Conservation (phyloP, 2,888 invertebrate genomes). For the Carterocephalus palaemon region DNA sequence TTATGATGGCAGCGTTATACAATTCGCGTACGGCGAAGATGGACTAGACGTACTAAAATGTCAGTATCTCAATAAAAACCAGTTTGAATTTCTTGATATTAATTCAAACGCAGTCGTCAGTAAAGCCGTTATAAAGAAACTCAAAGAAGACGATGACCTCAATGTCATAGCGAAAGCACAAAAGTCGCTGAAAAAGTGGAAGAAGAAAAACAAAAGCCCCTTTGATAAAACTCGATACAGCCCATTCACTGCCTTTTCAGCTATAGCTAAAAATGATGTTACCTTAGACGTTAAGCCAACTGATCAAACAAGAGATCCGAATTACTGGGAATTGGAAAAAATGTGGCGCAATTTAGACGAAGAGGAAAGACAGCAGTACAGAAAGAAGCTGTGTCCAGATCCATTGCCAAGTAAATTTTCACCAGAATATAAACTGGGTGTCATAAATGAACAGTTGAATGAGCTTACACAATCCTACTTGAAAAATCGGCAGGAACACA, state of each 20-base stretch:
- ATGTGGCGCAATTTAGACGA: slow-evolving; percentile 82
- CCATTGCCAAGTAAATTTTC: slow-evolving; percentile 84
- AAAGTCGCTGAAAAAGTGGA: slow-evolving; percentile 82
- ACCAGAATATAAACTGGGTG: slow-evolving; percentile 88
- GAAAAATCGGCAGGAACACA: slow-evolving; percentile 56
- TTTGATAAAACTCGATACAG: slow-evolving; percentile 68
- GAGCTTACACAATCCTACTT: slow-evolving; percentile 81
- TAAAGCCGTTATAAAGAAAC: slow-evolving; percentile 73
- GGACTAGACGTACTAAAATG: slow-evolving; percentile 93
- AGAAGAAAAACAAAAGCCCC: slow-evolving; percentile 72
- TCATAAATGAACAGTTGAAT: slow-evolving; percentile 90
- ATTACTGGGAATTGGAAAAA: slow-evolving; percentile 80
- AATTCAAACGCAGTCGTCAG: slow-evolving; percentile 85
- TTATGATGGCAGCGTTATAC: slow-evolving; percentile 94
- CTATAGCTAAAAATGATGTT: slow-evolving; percentile 68
- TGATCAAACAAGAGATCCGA: slow-evolving; percentile 79
- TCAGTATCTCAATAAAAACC: slow-evolving; percentile 87
- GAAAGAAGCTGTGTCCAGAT: slow-evolving; percentile 82
- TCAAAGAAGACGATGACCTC: slow-evolving; percentile 77
- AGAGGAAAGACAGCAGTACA: slow-evolving; percentile 78
- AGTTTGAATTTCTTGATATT: slow-evolving; percentile 88
- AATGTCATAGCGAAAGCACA: slow-evolving; percentile 74
- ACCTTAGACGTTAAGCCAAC: slow-evolving; percentile 63
- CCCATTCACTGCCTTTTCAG: slow-evolving; percentile 81
- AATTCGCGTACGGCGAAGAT: slow-evolving; percentile 96